These are phyloP conservation scores for Acipenser oxyrinchus DNA, from an alignment of 2,797 vertebrate species.

Conservation along the genomic window DNA sequence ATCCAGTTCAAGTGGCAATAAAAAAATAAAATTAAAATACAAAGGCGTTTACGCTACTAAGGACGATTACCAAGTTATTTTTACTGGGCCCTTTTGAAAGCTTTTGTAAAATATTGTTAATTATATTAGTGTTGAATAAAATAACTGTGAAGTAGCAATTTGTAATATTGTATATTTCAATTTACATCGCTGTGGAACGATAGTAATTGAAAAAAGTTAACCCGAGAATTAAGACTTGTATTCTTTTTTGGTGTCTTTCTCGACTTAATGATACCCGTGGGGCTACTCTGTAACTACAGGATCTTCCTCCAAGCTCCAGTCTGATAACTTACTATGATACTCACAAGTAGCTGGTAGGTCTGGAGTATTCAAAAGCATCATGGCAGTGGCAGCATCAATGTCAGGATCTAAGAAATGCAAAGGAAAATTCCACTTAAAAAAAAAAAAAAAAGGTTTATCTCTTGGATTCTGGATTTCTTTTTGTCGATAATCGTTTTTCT, in stretches of 20 bases:
- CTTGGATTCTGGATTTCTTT: conserved; percentile 9
- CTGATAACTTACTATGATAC: conserved; percentile 33
- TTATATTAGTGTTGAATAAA: too few relatives aligned
- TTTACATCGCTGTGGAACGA: too few relatives aligned
- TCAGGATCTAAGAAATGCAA: conserved; percentile 61
- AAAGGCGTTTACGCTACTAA: too few relatives aligned
- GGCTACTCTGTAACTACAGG: not conserved
- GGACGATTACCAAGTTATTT: too few relatives aligned
- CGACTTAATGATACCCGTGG: not conserved
- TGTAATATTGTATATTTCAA: too few relatives aligned
- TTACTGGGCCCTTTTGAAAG: too few relatives aligned
- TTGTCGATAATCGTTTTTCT: too few relatives aligned
- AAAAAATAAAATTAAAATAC: too few relatives aligned
- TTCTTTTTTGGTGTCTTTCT: not conserved
- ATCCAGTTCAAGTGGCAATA: too few relatives aligned
- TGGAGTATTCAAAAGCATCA: conserved; percentile 77
- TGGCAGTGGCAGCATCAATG: conserved; percentile 67
- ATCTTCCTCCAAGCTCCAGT: not conserved
- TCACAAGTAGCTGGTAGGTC: conserved; percentile 74
- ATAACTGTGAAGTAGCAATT: too few relatives aligned
- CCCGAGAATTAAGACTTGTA: not conserved
- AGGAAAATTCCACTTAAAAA: conserved; percentile 12
- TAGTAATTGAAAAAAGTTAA: not conserved
- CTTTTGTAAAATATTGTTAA: too few relatives aligned
- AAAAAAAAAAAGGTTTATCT: too few relatives aligned